A percentile compares a stretch with the other conserved stretches of the same genome.
phyloP scores from a whole-genome alignment of 1,140 invertebrate species.

The Drosophila nannoptera region DNA sequence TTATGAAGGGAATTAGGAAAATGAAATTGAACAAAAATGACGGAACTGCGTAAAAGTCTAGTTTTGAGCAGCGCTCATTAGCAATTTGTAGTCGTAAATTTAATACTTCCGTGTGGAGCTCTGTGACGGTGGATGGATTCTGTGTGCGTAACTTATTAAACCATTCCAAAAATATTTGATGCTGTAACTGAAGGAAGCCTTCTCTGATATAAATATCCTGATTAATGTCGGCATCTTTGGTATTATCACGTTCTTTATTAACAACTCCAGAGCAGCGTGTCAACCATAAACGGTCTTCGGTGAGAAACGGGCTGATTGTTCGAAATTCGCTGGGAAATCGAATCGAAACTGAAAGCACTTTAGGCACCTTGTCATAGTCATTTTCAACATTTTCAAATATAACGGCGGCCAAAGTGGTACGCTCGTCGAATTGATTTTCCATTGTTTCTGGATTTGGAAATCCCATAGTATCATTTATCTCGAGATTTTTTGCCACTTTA shows the following conservation, averaged over 20 bases:
- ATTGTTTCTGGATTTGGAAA: constrained; percentile 5
- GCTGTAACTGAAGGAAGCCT: constrained; percentile 62
- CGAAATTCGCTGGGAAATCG: constrained; percentile 67
- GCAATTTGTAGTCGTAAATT: constrained; percentile 33
- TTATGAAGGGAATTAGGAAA: constrained; percentile 58
- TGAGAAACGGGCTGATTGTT: constrained; percentile 44
- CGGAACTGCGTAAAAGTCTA: constrained; percentile 36
- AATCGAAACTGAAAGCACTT: constrained; percentile 42
- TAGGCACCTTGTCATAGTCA: constrained; percentile 2
- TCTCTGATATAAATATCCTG: constrained; percentile 68
- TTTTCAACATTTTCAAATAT: constrained; percentile 10
- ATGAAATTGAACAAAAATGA: constrained; percentile 61
- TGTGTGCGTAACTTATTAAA: constrained; percentile 13
- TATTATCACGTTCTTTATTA: constrained; percentile 38
- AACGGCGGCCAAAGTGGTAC: constrained; percentile 53
- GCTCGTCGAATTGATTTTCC: constrained; percentile 58
- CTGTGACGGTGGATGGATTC: neutral
- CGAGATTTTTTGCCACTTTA: constrained; percentile 31
- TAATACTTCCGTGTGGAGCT: constrained; percentile 39
- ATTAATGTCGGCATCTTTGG: constrained; percentile 12
- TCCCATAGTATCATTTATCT: constrained; percentile 34
- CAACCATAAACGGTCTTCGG: constrained; percentile 62
- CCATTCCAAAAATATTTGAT: constrained; percentile 56
- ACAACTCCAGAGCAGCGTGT: constrained; percentile 62
- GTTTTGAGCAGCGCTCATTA: constrained; percentile 39